Evolutionary conservation across 1,140 invertebrate species (phyloP).

Genomic region (Homalodisca vitripennis): DNA sequence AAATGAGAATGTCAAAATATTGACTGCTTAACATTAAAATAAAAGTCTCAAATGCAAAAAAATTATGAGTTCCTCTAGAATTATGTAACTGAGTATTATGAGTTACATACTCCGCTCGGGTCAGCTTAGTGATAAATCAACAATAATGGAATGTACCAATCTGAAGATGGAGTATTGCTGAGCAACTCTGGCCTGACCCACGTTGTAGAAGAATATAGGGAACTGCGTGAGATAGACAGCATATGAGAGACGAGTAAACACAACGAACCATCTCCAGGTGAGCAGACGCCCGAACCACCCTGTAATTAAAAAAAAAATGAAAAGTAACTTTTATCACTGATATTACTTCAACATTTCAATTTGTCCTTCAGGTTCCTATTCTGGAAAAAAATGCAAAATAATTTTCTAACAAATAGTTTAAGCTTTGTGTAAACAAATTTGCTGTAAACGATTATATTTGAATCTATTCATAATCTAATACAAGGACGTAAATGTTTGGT

Average conservation of each 20-base stretch:
- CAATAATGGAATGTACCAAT: conserved; percentile 50
- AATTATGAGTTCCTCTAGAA: background rate
- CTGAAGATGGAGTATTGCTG: conserved; percentile 54
- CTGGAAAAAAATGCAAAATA: background rate
- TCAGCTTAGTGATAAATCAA: background rate
- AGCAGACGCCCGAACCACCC: conserved; percentile 63
- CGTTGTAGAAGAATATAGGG: conserved; percentile 61
- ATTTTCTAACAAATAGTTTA: background rate
- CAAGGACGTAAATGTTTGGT: too few species aligned
- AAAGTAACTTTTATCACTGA: too few species aligned
- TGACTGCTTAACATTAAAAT: background rate
- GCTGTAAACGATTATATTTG: background rate
- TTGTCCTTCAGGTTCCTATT: background rate
- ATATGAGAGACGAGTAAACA: conserved; percentile 71
- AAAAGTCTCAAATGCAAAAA: background rate
- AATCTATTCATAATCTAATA: background rate
- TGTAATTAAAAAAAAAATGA: conserved; percentile 43
- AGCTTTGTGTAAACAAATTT: background rate
- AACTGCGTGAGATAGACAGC: conserved; percentile 74
- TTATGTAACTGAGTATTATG: background rate
- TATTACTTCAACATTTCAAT: background rate
- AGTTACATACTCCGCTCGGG: too few species aligned
- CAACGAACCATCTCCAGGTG: conserved; percentile 59
- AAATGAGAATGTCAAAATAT: background rate
- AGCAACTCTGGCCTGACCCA: conserved; percentile 55